phyloP scores from a whole-genome alignment of 2,113 vertebrate species.

The Crypturellus undulatus region DNA sequence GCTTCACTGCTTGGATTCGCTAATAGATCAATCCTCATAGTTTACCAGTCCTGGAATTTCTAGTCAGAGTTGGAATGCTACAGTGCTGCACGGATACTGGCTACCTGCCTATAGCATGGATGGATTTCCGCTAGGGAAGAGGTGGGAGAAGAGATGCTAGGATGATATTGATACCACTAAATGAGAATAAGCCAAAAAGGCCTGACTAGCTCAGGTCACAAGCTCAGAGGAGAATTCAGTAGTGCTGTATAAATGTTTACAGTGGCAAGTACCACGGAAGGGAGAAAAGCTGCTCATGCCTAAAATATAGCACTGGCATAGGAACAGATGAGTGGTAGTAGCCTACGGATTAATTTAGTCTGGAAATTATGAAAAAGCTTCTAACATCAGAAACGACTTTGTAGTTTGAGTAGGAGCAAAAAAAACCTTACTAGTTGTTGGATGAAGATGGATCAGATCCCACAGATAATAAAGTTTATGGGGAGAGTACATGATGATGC shows the following conservation, averaged over 20 bases:
- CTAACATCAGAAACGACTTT: neutral
- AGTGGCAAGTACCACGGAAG: neutral
- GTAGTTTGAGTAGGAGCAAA: neutral
- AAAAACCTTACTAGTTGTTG: neutral
- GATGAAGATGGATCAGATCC: neutral
- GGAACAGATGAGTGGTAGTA: neutral
- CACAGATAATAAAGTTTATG: neutral
- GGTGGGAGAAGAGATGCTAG: neutral
- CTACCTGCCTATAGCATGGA: neutral
- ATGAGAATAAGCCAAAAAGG: neutral
- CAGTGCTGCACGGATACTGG: fast-evolving
- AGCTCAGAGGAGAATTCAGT: neutral
- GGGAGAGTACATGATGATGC: neutral
- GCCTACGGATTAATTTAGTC: neutral
- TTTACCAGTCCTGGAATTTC: neutral
- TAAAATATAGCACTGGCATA: neutral
- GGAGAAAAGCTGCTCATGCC: neutral
- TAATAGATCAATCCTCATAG: neutral
- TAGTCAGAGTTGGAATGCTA: neutral
- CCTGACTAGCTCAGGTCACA: neutral
- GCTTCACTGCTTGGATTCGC: neutral
- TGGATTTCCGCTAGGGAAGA: neutral
- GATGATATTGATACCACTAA: fast-evolving
- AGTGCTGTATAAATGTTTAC: neutral
- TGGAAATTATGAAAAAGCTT: neutral